Evolutionary conservation across 2,113 vertebrate species (phyloP), one percentile per base, ranked within the genome.

Genomic region (Bufo bufo): DNA sequence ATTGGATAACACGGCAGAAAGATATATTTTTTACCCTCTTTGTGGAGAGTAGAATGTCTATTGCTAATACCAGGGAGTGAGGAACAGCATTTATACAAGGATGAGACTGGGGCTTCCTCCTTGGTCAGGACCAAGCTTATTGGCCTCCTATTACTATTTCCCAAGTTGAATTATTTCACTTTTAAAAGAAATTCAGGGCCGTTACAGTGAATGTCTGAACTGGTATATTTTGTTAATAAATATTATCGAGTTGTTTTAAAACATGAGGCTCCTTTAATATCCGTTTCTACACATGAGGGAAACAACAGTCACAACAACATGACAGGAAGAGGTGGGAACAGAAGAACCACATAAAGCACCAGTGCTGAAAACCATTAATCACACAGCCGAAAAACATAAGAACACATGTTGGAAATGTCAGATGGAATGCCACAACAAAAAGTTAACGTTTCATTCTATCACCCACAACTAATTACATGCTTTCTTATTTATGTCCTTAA

Each of bases 261-360:
- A 33, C 33, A 11, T 82, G 23, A 82, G 16, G 8, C 23, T 63
- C 59, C 20, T 50, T 63, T 66, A 66, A 66, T 19, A 65, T 0
- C 59, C 7, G 45, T 66, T 66, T 82, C 81, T 63, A 82, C 81
- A 82, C 61, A 82, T 82, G 17, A 82, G 45, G 23, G 19, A 82
- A 65, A 66, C 9, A 66, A 82, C 79, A 82, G 61, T 82, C 81
- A 82, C 43, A 82, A 65, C 81, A 82, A 14, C 45, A 14, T 82
- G 43, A 66, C 59, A 82, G 81, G 81, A 66, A 82, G 45, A 82
- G 81, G 59, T 66, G 59, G 81, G 81, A 82, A 50, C 33, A 82
- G 63, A 82, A 82, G 14, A 66, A 82, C 59, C 80, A 82, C 80
- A 82, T 82, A 65, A 82, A 82, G 16, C 54, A 23, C 1, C 50